Evolutionary conservation across 2,797 vertebrate genomes (phyloP).

Genomic region (Danio kyathit): DNA sequence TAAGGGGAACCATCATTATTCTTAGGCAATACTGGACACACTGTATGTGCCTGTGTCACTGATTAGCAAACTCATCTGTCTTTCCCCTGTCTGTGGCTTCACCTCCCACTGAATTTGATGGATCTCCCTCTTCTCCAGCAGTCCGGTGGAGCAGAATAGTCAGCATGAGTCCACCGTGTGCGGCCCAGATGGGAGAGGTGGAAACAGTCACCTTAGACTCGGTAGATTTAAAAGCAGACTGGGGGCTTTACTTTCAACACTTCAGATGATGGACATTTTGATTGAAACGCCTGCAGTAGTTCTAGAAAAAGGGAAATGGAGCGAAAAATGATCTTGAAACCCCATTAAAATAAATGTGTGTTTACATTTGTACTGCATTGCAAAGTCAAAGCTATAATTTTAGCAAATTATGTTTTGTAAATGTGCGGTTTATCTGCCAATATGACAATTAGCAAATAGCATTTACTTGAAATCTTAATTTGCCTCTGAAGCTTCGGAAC

Average conservation of each 20-base stretch:
- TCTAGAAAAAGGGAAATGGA: background rate
- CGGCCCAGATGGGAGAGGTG: slow-evolving; percentile 49
- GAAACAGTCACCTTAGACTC: slow-evolving; percentile 39
- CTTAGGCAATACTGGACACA: slow-evolving; percentile 43
- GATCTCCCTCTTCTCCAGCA: slow-evolving; percentile 38
- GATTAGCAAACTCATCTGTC: slow-evolving; percentile 60
- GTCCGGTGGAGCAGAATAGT: slow-evolving; percentile 44
- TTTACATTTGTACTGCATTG: slow-evolving; percentile 3
- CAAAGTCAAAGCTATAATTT: slow-evolving; percentile 9
- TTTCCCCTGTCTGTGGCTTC: slow-evolving; percentile 52
- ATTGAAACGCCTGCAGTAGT: background rate
- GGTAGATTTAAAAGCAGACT: slow-evolving; percentile 22
- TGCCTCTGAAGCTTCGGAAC: background rate
- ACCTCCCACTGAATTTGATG: slow-evolving; percentile 59
- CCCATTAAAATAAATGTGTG: background rate
- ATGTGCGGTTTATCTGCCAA: slow-evolving; percentile 2
- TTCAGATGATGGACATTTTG: background rate
- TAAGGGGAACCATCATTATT: slow-evolving; percentile 51
- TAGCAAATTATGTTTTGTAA: slow-evolving; percentile 28
- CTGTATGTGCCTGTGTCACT: slow-evolving; percentile 53
- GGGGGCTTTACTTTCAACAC: slow-evolving; percentile 2
- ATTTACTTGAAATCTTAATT: slow-evolving; percentile 8
- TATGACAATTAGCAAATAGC: slow-evolving; percentile 13
- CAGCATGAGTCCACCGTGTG: slow-evolving; percentile 45
- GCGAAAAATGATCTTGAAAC: background rate